A percentile compares a stretch with the other conserved stretches of the same genome.
These are phyloP conservation scores for Tympanoctomys barrerae DNA, from an alignment of 2,797 vertebrate genomes.

Conservation along the genomic window DNA sequence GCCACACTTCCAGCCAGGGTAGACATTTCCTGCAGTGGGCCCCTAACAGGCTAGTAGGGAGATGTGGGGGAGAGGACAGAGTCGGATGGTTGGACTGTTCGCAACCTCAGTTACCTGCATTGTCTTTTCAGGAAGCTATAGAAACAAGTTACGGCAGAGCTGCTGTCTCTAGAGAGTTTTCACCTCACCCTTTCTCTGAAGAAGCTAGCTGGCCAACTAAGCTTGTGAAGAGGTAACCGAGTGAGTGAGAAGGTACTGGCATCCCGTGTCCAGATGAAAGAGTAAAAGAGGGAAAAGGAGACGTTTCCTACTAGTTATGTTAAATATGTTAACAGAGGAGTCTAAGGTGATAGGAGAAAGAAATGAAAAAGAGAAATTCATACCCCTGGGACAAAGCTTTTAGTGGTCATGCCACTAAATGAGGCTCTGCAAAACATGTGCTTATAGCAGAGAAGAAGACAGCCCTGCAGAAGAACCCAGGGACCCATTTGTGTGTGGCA, in stretches of 20 bases:
- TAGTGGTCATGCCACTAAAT: background rate
- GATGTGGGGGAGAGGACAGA: background rate
- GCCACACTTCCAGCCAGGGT: background rate
- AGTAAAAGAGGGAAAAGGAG: background rate
- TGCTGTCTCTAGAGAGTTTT: background rate
- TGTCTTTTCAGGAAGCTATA: background rate
- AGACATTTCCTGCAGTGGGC: background rate
- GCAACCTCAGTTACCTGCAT: no score
- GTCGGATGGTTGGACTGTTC: background rate
- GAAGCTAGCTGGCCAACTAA: rapidly evolving
- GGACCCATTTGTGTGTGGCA: rapidly evolving
- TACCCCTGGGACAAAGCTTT: background rate
- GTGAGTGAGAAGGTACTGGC: rapidly evolving
- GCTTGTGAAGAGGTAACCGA: background rate
- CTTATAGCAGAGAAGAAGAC: rapidly evolving
- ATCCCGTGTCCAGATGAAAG: background rate
- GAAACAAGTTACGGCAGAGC: background rate
- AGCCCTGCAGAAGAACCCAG: background rate
- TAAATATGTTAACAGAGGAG: background rate
- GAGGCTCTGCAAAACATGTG: background rate
- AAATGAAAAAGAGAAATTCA: background rate
- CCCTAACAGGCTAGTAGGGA: background rate
- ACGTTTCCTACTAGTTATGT: background rate
- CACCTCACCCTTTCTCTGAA: background rate
- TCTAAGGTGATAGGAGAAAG: background rate